Evolutionary conservation across 2,888 invertebrate species (phyloP), one percentile per base, ranked within the genome.

Genomic region (Macropis europaea): DNA sequence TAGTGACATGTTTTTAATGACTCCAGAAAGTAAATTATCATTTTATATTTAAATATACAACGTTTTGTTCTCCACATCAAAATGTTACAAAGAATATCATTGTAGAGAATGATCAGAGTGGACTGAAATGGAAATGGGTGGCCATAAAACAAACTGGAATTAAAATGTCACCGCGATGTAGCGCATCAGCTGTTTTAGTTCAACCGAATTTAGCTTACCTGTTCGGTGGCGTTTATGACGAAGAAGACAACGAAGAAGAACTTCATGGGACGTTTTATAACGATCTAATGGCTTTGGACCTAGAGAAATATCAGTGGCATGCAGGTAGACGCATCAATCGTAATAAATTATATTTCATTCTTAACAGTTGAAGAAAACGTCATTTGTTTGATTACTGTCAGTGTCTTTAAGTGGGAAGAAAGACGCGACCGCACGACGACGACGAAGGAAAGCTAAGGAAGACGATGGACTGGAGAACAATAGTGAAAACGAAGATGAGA

Each of bases 171-270:
- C 93, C 95, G 0, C 90, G 93, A 84, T 91, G 95, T 83, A 93
- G 95, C 82, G 94, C 95, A 13, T 93, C 96, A 83, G 93, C 95
- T 6, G 91, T 93, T 68, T 92, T 94, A 5, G 90, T 91, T 50
- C 91, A 93, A 38, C 91, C 93, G 17, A 94, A 92, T 77, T 92
- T 93, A 57, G 95, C 95, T 0, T 95, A 96, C 83, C 93, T 95
- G 68, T 98, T 97, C 88, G 98, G 98, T 0, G 98, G 98, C 0
- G 95, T 97, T 9, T 92, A 93, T 91, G 95, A 96, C 86, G 95
- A 96, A 85, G 84, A 86, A 40, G 81, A 84, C 1, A 94, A 95
- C 54, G 97, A 97, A 56, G 97, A 97, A 84, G 93, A 94, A 68
- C 90, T 97, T 0, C 91, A 92, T 5, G 96, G 97, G 0, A 93